phyloP scores from a whole-genome alignment of 2,888 invertebrate species.

The Steinernema hermaphroditum region DNA sequence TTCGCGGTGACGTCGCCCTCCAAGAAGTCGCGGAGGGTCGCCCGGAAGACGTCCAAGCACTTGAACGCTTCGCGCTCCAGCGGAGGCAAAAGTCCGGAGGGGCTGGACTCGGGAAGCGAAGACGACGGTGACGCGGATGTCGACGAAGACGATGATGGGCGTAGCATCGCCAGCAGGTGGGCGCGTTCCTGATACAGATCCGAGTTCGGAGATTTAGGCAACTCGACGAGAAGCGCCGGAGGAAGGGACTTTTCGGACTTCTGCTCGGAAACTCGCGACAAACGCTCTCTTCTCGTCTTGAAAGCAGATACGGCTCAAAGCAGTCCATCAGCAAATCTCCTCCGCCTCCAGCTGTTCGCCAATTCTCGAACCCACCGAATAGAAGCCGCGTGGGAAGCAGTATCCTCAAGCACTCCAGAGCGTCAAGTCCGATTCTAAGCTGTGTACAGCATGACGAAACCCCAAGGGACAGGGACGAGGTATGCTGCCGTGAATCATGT shows the following conservation, averaged over 20 bases:
- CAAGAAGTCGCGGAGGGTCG: neutral
- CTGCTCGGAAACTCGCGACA: constrained; percentile 35
- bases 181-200: too few species aligned
- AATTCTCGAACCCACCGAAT: neutral
- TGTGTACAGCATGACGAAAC: constrained; percentile 14
- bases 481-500: neutral
- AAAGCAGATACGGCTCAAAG: constrained; percentile 31
- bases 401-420: constrained; percentile 9
- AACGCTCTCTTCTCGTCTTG: constrained; percentile 35
- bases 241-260: constrained; percentile 28
- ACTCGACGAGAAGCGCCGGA: constrained; percentile 26
- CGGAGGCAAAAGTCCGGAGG: neutral
- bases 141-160: constrained; percentile 31
- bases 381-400: neutral
- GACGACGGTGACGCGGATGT: constrained; percentile 25
- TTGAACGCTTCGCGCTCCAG: neutral
- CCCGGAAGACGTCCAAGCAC: constrained; percentile 3
- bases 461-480: neutral
- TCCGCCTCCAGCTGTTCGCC: neutral
- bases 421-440: neutral
- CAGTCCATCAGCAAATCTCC: constrained; percentile 30
- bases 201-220: too few species aligned
- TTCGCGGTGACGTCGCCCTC: neutral
- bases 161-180: neutral
- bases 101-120: constrained; percentile 5